Conservation (phyloP, 2,888 invertebrate species). For the Diachrysia chrysitis region DNA sequence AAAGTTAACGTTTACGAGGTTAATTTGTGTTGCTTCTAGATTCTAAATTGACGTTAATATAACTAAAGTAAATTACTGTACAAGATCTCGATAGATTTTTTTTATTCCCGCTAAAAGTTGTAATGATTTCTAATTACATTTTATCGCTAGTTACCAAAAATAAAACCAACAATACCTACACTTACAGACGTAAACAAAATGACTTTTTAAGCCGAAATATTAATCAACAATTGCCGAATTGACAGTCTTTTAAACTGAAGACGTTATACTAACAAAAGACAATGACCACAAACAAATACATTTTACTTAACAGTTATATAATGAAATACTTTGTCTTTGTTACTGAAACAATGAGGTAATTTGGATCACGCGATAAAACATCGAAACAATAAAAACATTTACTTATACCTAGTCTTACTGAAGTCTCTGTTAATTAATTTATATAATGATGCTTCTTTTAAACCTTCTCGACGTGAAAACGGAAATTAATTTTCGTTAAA, state of each 20-base stretch:
- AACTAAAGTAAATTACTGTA: slow-evolving; percentile 16
- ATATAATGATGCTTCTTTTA: slow-evolving; percentile 25
- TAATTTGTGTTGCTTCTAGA: slow-evolving; percentile 25
- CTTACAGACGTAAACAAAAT: too few relatives aligned
- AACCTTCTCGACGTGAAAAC: slow-evolving; percentile 40
- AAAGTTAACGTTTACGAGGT: slow-evolving; percentile 40
- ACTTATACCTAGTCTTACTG: neutral
- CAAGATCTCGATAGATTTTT: neutral
- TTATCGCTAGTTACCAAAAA: neutral
- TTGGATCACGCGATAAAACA: slow-evolving; percentile 7
- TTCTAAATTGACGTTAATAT: slow-evolving; percentile 25
- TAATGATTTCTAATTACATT: neutral
- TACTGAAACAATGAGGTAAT: slow-evolving; percentile 10
- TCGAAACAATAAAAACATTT: slow-evolving; percentile 15
- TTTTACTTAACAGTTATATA: neutral
- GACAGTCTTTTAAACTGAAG: neutral
- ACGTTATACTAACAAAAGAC: neutral
- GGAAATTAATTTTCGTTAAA: slow-evolving; percentile 52
- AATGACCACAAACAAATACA: neutral
- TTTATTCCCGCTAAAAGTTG: neutral
- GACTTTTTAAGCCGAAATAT: too few relatives aligned
- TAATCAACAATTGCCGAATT: neutral
- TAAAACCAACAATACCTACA: too few relatives aligned
- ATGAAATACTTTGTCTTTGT: neutral
- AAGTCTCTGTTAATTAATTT: slow-evolving; percentile 11